phyloP scores from a whole-genome alignment of 2,888 invertebrate genomes.

The Macropis europaea region DNA sequence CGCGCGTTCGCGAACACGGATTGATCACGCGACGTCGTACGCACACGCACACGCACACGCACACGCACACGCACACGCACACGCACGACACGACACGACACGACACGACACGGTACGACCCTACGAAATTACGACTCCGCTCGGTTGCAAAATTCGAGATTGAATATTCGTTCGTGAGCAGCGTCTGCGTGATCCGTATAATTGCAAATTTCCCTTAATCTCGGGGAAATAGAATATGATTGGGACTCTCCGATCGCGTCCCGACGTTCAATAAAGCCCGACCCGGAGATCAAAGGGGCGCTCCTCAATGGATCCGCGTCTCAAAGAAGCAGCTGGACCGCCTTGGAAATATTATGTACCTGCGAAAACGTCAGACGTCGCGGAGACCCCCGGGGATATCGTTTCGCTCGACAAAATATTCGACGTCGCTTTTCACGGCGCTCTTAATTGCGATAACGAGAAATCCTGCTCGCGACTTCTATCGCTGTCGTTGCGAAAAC shows the following conservation, averaged over 20 bases:
- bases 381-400: conserved; percentile 28
- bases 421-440: conserved; percentile 38
- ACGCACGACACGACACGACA: too few relatives aligned
- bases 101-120: too few relatives aligned
- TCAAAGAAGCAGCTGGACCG: conserved; percentile 41
- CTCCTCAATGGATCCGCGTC: conserved; percentile 51
- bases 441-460: conserved; percentile 31
- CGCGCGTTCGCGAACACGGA: too few relatives aligned
- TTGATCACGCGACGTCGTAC: not conserved
- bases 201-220: conserved; percentile 76
- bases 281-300: conserved; percentile 70
- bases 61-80: not conserved
- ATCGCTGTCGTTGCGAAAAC: not conserved
- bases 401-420: conserved; percentile 30
- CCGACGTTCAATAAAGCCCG: conserved; percentile 68
- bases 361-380: conserved; percentile 52
- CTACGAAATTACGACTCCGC: not conserved
- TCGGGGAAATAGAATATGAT: conserved; percentile 65
- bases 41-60: not conserved
- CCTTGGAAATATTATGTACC: conserved; percentile 61
- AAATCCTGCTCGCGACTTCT: not conserved
- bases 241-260: conserved; percentile 66
- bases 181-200: conserved; percentile 61
- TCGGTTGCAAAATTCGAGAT: conserved; percentile 28
- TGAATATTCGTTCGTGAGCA: conserved; percentile 36